A percentile compares a stretch with the other conserved stretches of the same genome.
These are phyloP conservation scores for Xenopus petersii DNA, from an alignment of 2,797 vertebrate species.

Conservation along the genomic window DNA sequence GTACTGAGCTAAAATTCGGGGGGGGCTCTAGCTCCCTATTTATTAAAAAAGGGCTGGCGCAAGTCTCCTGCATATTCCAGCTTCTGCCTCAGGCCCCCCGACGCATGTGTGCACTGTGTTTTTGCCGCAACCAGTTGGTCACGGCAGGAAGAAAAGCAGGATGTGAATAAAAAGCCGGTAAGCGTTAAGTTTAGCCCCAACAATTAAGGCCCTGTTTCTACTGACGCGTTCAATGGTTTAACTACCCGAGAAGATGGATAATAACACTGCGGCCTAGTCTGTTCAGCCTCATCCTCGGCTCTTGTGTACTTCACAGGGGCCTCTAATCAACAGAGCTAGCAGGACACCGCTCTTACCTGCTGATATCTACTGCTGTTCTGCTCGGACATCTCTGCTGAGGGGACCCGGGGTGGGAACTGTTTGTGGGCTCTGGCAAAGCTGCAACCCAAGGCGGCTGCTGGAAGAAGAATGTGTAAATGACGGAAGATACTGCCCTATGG, in stretches of 20 bases:
- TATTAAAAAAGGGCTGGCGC: too few relatives aligned
- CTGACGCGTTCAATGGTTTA: too few relatives aligned
- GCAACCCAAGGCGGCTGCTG: slow-evolving; percentile 7
- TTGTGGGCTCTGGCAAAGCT: not conserved
- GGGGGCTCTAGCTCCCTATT: too few relatives aligned
- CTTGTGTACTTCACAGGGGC: not conserved
- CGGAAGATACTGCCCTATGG: slow-evolving; percentile 22
- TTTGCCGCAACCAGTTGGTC: too few relatives aligned
- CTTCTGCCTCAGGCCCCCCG: too few relatives aligned
- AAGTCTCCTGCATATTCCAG: too few relatives aligned
- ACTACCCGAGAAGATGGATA: not conserved
- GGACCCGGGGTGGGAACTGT: not conserved
- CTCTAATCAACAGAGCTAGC: not conserved
- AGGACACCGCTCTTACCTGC: slow-evolving; percentile 56
- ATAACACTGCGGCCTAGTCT: slow-evolving; percentile 29
- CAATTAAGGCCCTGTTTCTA: too few relatives aligned
- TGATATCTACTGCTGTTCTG: slow-evolving; percentile 63
- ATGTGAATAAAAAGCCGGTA: too few relatives aligned
- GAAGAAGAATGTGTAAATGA: slow-evolving; percentile 8
- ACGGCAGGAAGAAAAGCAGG: too few relatives aligned
- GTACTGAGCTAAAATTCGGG: too few relatives aligned
- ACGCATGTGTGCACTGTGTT: too few relatives aligned
- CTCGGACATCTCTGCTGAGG: slow-evolving; percentile 52
- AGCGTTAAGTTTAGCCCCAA: too few relatives aligned
- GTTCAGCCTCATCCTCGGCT: slow-evolving; percentile 10